These are phyloP conservation scores for Rhinoraja longicauda DNA, from an alignment of 2,797 vertebrate genomes.

Conservation along the genomic window DNA sequence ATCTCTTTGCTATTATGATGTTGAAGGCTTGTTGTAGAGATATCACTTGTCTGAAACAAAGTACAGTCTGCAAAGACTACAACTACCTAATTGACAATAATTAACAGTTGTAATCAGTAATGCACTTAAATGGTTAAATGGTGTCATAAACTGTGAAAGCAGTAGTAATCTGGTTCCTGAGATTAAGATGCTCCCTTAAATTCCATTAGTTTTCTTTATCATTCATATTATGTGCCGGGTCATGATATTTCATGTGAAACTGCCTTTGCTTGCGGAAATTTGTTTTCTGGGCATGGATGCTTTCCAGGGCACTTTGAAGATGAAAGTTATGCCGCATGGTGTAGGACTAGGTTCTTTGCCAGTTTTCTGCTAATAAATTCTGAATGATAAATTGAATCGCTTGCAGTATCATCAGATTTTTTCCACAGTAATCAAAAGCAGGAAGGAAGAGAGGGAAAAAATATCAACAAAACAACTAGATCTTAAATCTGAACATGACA, in stretches of 20 bases:
- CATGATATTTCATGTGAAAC: slow-evolving; percentile 21
- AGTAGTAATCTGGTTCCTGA: neutral
- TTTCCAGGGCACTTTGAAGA: slow-evolving; percentile 17
- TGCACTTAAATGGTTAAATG: neutral
- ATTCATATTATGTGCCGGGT: neutral
- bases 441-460: neutral
- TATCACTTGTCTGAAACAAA: neutral
- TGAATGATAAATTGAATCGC: neutral
- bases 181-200: slow-evolving; percentile 2
- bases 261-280: slow-evolving; percentile 11
- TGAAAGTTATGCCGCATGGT: neutral
- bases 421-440: slow-evolving; percentile 8
- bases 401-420: slow-evolving; percentile 15
- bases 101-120: neutral
- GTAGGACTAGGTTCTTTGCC: neutral
- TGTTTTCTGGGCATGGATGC: neutral
- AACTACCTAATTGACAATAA: neutral
- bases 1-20: too few relatives aligned
- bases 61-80: too few relatives aligned
- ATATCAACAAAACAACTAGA: neutral
- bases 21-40: too few relatives aligned
- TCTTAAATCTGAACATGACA: neutral
- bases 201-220: neutral
- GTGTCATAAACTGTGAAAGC: neutral
- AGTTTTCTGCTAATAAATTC: slow-evolving; percentile 15